phyloP scores from a whole-genome alignment of 2,113 vertebrate genomes.

The Panthera uncia region DNA sequence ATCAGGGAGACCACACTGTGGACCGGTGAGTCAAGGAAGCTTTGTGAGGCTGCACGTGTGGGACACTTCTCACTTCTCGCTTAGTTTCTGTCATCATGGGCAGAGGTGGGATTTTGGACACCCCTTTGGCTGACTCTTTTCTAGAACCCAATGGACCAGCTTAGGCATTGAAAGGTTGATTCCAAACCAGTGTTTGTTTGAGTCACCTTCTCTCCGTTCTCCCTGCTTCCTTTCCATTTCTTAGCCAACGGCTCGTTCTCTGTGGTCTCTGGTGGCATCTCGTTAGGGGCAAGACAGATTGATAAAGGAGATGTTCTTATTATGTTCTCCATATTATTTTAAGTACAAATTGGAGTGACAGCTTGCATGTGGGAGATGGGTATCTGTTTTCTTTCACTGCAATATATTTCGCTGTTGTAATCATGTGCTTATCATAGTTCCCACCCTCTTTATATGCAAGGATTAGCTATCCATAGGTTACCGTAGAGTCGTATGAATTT shows the following conservation, averaged over 20 bases:
- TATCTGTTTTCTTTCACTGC: not conserved
- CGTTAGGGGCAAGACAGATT: not conserved
- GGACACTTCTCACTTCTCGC: not conserved
- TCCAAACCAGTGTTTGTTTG: not conserved
- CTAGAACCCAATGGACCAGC: not conserved
- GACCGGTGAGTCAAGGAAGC: not conserved
- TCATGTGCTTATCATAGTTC: not conserved
- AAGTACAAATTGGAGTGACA: not conserved
- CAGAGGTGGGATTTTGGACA: not conserved
- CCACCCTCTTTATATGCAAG: no score
- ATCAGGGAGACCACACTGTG: no score
- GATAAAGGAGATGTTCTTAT: not conserved
- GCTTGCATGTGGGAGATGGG: not conserved
- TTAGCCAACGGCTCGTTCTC: not conserved
- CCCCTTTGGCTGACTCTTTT: not conserved
- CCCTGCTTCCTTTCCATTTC: not conserved
- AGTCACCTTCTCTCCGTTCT: not conserved
- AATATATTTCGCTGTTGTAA: not conserved
- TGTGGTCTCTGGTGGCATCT: not conserved
- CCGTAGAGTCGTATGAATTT: not conserved
- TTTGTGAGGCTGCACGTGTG: no score
- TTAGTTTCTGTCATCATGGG: not conserved
- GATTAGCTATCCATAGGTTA: not conserved
- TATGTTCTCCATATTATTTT: not conserved
- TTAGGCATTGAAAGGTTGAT: not conserved